These are phyloP conservation scores for Noctua comes DNA, from an alignment of 2,888 invertebrate species.

Conservation along the genomic window DNA sequence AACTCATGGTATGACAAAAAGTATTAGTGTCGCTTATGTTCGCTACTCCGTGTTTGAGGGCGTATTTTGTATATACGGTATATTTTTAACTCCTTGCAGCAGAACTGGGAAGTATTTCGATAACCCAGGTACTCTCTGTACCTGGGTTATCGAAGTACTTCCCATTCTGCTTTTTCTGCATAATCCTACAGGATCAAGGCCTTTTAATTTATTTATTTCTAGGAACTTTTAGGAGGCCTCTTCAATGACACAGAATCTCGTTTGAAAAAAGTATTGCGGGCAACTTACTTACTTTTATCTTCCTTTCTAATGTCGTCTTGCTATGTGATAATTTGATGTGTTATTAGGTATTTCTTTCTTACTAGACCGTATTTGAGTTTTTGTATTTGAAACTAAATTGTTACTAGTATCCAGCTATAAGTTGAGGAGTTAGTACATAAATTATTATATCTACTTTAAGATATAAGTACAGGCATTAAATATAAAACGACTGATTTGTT, in stretches of 20 bases:
- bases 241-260: neutral
- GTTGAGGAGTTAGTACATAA: neutral
- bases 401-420: neutral
- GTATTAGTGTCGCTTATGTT: neutral
- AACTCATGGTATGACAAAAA: neutral
- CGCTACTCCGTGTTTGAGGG: neutral
- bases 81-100: neutral
- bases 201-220: neutral
- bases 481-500: neutral
- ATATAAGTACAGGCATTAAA: neutral
- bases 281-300: neutral
- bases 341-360: neutral
- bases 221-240: neutral
- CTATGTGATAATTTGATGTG: neutral
- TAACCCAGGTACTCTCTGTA: no score
- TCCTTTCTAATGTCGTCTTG: neutral
- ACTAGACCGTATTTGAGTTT: neutral
- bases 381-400: neutral
- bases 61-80: neutral
- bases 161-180: neutral
- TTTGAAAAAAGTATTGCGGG: neutral
- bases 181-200: neutral
- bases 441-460: neutral
- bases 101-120: no score
- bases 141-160: neutral